Percentiles rank a stretch among this genome's conserved stretches.
phyloP scores from a whole-genome alignment of 1,140 invertebrate species.

The Coelopa frigida region DNA sequence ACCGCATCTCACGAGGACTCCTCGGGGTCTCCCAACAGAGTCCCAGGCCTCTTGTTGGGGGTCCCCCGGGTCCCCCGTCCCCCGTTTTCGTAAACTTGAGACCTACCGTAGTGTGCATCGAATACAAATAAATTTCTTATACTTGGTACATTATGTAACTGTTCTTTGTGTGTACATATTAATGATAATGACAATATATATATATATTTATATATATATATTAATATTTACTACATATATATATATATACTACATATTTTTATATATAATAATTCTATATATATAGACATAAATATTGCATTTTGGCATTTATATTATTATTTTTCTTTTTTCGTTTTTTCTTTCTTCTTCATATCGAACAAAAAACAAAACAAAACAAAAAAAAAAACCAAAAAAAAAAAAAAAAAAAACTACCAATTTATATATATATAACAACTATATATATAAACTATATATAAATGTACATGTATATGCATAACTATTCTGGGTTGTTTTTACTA shows the following conservation, averaged over 20 bases:
- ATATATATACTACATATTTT: constrained; percentile 34
- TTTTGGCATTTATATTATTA: constrained; percentile 45
- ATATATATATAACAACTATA: constrained; percentile 20
- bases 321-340: constrained; percentile 45
- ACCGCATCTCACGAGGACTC: too few species aligned
- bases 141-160: constrained; percentile 36
- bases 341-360: constrained; percentile 44
- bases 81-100: constrained; percentile 11
- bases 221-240: constrained; percentile 33
- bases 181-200: constrained; percentile 19
- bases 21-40: too few species aligned
- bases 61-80: too few species aligned
- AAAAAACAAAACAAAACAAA: constrained; percentile 32
- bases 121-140: constrained; percentile 35
- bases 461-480: constrained; percentile 45
- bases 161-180: constrained; percentile 17
- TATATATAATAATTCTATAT: constrained; percentile 16
- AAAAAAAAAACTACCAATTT: constrained; percentile 21
- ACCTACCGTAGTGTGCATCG: constrained; percentile 43
- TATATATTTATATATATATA: constrained; percentile 29
- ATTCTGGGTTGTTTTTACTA: constrained; percentile 44
- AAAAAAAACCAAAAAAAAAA: constrained; percentile 29
- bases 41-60: too few species aligned
- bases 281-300: constrained; percentile 42
- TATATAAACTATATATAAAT: constrained; percentile 43